Percentiles rank a stretch among this genome's conserved stretches.
phyloP scores from a whole-genome alignment of 2,888 invertebrate genomes.

The Stenodera caucasica region DNA sequence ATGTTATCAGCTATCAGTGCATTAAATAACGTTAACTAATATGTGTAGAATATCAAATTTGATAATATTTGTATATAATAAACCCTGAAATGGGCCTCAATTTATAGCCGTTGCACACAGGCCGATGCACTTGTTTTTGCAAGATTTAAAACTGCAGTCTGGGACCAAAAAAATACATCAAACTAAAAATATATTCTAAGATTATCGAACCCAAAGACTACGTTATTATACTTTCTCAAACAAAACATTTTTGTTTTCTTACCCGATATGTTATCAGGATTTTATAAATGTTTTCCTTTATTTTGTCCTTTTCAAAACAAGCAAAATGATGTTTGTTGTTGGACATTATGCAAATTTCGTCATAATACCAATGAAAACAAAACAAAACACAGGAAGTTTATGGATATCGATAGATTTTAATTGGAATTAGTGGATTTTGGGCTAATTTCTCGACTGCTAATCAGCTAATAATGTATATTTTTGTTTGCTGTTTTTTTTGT shows the following conservation, averaged over 20 bases:
- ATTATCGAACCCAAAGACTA: slow-evolving; percentile 24
- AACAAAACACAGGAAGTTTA: not conserved
- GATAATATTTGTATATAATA: not conserved
- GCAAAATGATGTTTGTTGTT: not conserved
- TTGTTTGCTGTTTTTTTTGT: not conserved
- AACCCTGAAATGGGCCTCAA: slow-evolving; percentile 23
- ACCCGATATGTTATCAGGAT: not conserved
- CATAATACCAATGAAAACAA: not conserved
- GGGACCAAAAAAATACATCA: slow-evolving; percentile 35
- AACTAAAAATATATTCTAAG: slow-evolving; percentile 46
- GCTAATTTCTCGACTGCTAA: not conserved
- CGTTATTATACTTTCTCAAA: slow-evolving; percentile 19
- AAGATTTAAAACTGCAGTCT: slow-evolving; percentile 45
- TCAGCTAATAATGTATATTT: not conserved
- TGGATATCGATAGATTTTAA: not conserved
- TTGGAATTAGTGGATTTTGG: not conserved
- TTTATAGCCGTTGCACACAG: slow-evolving; percentile 29
- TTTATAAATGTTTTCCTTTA: not conserved
- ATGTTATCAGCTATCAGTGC: slow-evolving; percentile 33
- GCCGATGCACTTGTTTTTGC: slow-evolving; percentile 52
- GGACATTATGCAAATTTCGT: slow-evolving; percentile 1
- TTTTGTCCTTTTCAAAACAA: not conserved
- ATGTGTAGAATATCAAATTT: slow-evolving; percentile 10
- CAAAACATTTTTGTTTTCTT: slow-evolving; percentile 8
- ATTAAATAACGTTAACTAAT: slow-evolving; percentile 28